Conservation (phyloP, 2,888 invertebrate species). For the Opisthograptis luteolata region DNA sequence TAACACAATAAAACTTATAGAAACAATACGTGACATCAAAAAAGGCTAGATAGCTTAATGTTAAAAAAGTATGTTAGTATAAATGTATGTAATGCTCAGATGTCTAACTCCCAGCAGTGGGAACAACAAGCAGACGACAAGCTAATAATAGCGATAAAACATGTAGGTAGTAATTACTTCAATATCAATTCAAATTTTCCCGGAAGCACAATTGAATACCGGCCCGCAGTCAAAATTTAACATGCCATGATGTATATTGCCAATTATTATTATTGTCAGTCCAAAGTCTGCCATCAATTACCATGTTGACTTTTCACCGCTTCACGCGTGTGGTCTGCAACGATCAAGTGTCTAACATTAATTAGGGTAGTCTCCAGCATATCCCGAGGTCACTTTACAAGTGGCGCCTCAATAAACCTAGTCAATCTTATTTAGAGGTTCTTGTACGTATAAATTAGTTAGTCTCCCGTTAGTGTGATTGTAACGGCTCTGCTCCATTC, state of each 20-base stretch:
- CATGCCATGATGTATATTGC: conserved; percentile 20
- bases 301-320: conserved; percentile 61
- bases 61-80: too few species aligned
- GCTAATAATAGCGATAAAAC: too few species aligned
- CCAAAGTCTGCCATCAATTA: conserved; percentile 45
- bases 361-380: conserved; percentile 48
- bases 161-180: too few species aligned
- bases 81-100: too few species aligned
- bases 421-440: conserved; percentile 59
- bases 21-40: too few species aligned
- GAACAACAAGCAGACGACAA: too few species aligned
- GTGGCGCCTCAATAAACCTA: conserved; percentile 49
- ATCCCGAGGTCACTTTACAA: conserved; percentile 57
- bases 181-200: background rate
- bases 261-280: conserved; percentile 3
- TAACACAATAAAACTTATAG: too few species aligned
- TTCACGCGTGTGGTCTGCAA: conserved; percentile 62
- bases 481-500: conserved; percentile 22
- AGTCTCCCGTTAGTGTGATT: conserved; percentile 26
- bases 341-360: conserved; percentile 34
- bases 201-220: background rate
- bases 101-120: too few species aligned
- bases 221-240: conserved; percentile 15
- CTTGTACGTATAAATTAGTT: conserved; percentile 34
- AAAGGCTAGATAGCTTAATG: too few species aligned